Evolutionary conservation across 2,113 vertebrate species (phyloP), one percentile per base, ranked within the genome.

Genomic region (Fukomys damarensis): DNA sequence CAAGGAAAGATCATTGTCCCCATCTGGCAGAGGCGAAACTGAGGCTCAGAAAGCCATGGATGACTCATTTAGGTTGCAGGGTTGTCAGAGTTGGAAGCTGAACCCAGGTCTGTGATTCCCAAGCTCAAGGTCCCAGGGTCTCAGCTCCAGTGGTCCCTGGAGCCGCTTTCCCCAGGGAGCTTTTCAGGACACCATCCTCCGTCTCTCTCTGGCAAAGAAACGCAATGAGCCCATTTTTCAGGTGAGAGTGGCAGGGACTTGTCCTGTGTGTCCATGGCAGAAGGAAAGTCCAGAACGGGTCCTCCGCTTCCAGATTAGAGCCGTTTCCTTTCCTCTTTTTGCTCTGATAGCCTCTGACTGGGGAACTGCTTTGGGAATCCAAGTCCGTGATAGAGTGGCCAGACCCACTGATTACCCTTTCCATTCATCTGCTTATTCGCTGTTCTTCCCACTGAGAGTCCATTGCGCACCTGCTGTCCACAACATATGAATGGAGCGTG

Each of bases 261-360:
- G 43, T 8, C 32, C 4, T 68, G 24, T 19, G 6, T 56, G 28
- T 87, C 35, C 26, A 1, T 0, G 7, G 66, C 38, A 17, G 30
- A 41, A 68, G 1, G 17, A 59, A 86, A 41, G 1, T 0, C 58
- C n/a, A 3, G 32, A 0, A 52, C 12, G 3, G 20, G 22, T 2
- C 54, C 28, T 81, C 7, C 8, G 10, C 61, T 38, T 72, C 46
- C 43, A 54, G 20, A 28, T 54, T 66, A 11, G 6, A 28, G 85
- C 22, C 20, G 4, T 26, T 89, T 68, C 32, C 49, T 54, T 79
- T 4, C 63, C 35, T 61, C 86, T 32, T 11, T 10, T 35, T 8
- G 28, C 28, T 28, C 3, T 12, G 32, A 59, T 19, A 2, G 24
- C 19, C 49, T 54, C 38, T 46, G 59, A 24, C 2, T 17, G 11